Conservation (phyloP, 2,888 invertebrate species). For the Platycheirus rosarum region DNA sequence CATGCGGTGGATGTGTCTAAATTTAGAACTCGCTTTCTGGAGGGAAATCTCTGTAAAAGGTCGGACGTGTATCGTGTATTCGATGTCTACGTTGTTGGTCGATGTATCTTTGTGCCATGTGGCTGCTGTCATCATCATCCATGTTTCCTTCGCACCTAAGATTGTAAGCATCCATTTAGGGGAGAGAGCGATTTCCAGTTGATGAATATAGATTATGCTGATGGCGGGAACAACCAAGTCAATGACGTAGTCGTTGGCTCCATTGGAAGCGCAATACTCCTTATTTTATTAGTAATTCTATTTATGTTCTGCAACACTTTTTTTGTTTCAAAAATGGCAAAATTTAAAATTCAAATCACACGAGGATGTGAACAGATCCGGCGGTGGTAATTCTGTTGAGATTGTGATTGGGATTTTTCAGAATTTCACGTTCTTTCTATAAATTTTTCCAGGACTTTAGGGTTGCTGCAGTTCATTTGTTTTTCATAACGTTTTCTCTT, state of each 20-base stretch:
- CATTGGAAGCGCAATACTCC: conserved; percentile 1
- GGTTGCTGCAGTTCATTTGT: background rate
- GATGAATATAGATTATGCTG: conserved; percentile 33
- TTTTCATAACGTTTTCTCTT: background rate
- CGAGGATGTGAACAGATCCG: background rate
- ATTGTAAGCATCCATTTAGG: conserved; percentile 47
- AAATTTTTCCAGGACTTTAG: background rate
- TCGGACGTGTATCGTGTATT: background rate
- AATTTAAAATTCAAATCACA: conserved; percentile 23
- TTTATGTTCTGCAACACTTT: conserved; percentile 13
- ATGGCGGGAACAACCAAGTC: background rate
- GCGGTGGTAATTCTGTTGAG: conserved; percentile 2
- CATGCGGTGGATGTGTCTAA: conserved; percentile 47
- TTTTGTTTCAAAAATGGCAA: background rate
- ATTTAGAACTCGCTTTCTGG: conserved; percentile 47
- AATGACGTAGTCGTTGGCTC: background rate
- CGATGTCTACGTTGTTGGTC: conserved; percentile 12
- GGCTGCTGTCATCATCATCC: conserved; percentile 27
- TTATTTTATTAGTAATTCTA: conserved; percentile 18
- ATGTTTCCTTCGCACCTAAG: conserved; percentile 54
- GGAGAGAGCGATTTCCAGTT: conserved; percentile 26
- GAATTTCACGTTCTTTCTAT: background rate
- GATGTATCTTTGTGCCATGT: conserved; percentile 5
- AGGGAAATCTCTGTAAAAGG: conserved; percentile 45
- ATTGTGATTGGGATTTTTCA: conserved; percentile 6